Evolutionary conservation across 2,113 vertebrate genomes (phyloP), one percentile per base, ranked within the genome.

Genomic region (Aphyosemion australe): DNA sequence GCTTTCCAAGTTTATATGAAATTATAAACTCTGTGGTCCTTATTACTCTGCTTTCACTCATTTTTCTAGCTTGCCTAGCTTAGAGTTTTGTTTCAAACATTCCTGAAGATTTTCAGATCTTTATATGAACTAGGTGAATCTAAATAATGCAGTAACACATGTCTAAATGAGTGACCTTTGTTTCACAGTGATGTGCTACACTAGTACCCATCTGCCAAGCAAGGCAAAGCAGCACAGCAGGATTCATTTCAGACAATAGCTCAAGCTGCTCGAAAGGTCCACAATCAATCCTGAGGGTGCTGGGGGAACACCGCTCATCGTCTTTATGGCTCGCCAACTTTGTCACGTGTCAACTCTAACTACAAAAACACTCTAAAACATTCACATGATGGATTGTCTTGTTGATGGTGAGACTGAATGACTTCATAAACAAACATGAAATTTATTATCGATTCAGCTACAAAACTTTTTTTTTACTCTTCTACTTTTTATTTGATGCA

Each of bases 191-290:
- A 76, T 15, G 10, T 58, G 76, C 67, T 65, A 45, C 60, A 42
- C 81, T 66, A 79, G 74, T 79, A 78, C 50, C 87, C 89, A 89
- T 89, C 89, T 89, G 89, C 86, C 82, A 76, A 63, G 61, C 56
- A 8, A 46, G 50, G 42, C 56, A 54, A 42, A 61, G 74, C 34
- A 51, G 68, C 83, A 68, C 86, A 84, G 84, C 83, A 39, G 70
- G 86, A 49, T 51, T 65, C 63, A 13, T 53, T 41, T 64, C 76
- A 84, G 65, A 81, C 74, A 78, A 85, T 18, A 68, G 57, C 63
- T n/a, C 65, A 74, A 68, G 74, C 83, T 86, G 84, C 80, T 74
- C 46, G 61, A 66, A 61, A 39, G 8, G 53, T 32, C 54, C 19
- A 32, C 64, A 58, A 90, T 88, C 76, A 80, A 88, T 85, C 78